Evolutionary conservation across 2,888 invertebrate species (phyloP).

Genomic region (Torymus auratus): DNA sequence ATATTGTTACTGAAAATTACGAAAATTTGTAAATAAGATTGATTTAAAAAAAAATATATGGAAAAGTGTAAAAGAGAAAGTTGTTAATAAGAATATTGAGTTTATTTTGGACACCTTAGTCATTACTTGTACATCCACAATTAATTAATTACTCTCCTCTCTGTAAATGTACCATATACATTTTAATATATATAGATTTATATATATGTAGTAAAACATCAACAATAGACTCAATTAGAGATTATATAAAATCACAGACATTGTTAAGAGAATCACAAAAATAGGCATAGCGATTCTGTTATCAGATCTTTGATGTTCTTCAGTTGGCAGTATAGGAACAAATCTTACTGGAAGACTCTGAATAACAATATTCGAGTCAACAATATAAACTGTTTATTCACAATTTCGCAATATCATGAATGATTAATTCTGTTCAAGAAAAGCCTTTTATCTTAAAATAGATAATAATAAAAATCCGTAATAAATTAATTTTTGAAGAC

Average conservation of each 20-base stretch:
- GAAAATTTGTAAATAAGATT: constrained; percentile 26
- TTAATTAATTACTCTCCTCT: background rate
- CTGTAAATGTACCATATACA: background rate
- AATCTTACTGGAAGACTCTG: constrained; percentile 20
- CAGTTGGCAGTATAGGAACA: constrained; percentile 32
- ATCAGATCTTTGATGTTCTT: constrained; percentile 39
- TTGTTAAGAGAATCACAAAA: constrained; percentile 43
- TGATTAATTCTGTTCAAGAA: background rate
- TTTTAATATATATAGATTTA: background rate
- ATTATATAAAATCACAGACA: constrained; percentile 56
- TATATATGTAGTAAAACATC: constrained; percentile 23
- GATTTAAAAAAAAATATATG: constrained; percentile 18
- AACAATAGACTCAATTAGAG: constrained; percentile 24
- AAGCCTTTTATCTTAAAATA: too few relatives aligned
- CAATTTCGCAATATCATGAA: background rate
- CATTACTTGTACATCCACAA: background rate
- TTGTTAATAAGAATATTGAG: constrained; percentile 34
- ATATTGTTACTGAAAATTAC: constrained; percentile 23
- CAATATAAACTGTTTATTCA: background rate
- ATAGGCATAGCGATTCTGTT: constrained; percentile 25
- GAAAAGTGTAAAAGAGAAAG: background rate
- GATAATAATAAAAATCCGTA: too few relatives aligned
- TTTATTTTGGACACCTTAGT: constrained; percentile 46
- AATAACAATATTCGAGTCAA: constrained; percentile 38
- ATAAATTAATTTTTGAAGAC: too few relatives aligned